Percentiles rank a stretch among this genome's conserved stretches.
Conservation (phyloP, 1,140 invertebrate species). For the Ceratina australensis region DNA sequence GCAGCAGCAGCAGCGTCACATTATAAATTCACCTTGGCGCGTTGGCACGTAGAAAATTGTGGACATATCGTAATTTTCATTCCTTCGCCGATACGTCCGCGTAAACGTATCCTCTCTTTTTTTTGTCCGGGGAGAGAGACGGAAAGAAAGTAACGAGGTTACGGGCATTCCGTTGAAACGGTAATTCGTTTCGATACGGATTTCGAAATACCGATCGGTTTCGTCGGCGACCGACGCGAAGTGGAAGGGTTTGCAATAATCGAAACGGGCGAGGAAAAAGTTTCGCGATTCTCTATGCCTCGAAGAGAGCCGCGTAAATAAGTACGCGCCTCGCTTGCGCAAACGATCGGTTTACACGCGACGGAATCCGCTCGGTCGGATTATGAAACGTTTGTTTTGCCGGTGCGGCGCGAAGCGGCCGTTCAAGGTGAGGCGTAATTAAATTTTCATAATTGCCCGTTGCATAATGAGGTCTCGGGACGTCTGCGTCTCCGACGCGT, state of each 20-base stretch:
- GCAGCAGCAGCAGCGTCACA: slow-evolving; percentile 30
- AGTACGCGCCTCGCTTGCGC: slow-evolving; percentile 24
- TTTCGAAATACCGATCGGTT: neutral
- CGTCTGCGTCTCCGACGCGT: slow-evolving; percentile 13
- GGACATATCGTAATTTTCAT: slow-evolving; percentile 35
- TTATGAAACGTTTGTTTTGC: slow-evolving; percentile 62
- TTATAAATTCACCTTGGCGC: slow-evolving; percentile 62
- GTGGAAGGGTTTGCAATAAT: no score
- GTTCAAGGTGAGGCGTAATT: slow-evolving; percentile 71
- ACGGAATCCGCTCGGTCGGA: slow-evolving; percentile 49
- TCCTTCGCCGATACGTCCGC: no score
- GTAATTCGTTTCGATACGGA: neutral
- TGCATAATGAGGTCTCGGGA: slow-evolving; percentile 63
- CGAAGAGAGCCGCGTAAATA: slow-evolving; percentile 16
- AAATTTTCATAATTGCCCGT: slow-evolving; percentile 72
- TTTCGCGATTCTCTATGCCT: slow-evolving; percentile 16
- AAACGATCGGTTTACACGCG: slow-evolving; percentile 51
- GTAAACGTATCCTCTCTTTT: neutral
- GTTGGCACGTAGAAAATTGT: slow-evolving; percentile 57
- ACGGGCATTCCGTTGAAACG: neutral
- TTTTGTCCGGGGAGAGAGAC: neutral
- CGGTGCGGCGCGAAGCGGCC: slow-evolving; percentile 27
- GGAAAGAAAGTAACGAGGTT: neutral
- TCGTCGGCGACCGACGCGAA: no score
- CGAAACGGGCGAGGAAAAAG: neutral